Evolutionary conservation across 2,113 vertebrate genomes (phyloP), one percentile per base, ranked within the genome.

Genomic region (Actenoides lindsayi): DNA sequence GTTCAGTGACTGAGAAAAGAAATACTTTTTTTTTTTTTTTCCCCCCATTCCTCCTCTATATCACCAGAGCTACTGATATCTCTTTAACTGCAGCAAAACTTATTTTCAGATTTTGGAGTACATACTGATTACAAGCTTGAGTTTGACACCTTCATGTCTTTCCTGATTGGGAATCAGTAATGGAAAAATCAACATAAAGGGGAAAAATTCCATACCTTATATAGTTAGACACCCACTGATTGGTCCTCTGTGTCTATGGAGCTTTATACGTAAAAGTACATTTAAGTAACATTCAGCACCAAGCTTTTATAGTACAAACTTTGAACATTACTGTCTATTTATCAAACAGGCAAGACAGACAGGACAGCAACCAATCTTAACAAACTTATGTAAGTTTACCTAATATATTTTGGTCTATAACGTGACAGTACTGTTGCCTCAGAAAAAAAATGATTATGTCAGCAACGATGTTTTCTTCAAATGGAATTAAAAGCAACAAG

Each of bases 201-300:
- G 16, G 3, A 3, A 20, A 57, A 62, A 57, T 0, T 1, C 1
- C 4, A 28, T 44, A 39, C 5, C 11, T 5, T 88, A 5, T n/a
- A 60, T 27, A 71, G 41, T 30, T n/a, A 41, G 4, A 35, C 2
- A 30, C 27, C 35, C 21, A 54, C 6, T 33, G 13, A 65, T 71
- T 42, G 37, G 18, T 87, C 19, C 5, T 71, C 31, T 73, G 19
- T 65, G 27, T 70, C 48, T 50, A 15, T 18, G 30, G 33, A 65
- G 9, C 7, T 56, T 15, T n/a, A 68, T 7, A 13, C 15, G 37
- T 20, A 68, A 62, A 44, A 56, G 3, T 44, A 44, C 2, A 31
- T 50, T 76, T 67, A 84, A 73, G 21, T 48, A 56, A 51, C 10
- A 41, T 37, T 59, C 18, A 59, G 11, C 27, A 46, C 21, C 12